Evolutionary conservation across 1,140 invertebrate genomes (phyloP), one percentile per base, ranked within the genome.

Genomic region (Rhyzopertha dominica): DNA sequence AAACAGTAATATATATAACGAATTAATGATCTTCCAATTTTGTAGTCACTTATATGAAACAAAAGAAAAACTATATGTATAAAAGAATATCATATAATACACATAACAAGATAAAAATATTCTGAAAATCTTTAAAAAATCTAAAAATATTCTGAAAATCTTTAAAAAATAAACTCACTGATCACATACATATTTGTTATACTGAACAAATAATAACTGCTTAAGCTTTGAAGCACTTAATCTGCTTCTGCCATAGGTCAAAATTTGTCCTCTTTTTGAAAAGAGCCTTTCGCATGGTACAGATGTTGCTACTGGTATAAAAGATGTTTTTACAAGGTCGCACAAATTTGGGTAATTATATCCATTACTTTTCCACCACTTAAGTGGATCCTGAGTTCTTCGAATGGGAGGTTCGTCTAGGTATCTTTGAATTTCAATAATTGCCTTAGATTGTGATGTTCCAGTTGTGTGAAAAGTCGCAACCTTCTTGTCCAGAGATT

Each of bases 261-360:
- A 13, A 53, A 62, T 61, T 45, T 58, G 35, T 17, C 54, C 63
- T 34, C 61, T 59, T 56, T 67, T 67, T 0, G 66, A 68, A 58
- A 68, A 70, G 7, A 62, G 54, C 26, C 65, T 53, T 55, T 69
- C 66, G 34, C 59, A 63, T 14, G 64, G 61, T 36, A 69, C 64
- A n/a, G 59, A 68, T 5, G 65, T 59, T 18, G 59, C 65, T 44
- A 62, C 58, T 14, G 59, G 47, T 36, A 53, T 44, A 51, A 66
- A 49, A 59, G 61, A 58, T 49, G 58, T 61, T 13, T 51, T 32
- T 43, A 58, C 62, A 36, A 63, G 50, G 43, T 53, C 57, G 49
- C 53, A 58, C 29, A 64, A 47, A 28, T 51, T 43, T 2, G 61
- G 59, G 24, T 58, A 61, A 29, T 58, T 37, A 24, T 56, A 40